Conservation (phyloP, 2,797 vertebrate species). For the Onychomys torridus region DNA sequence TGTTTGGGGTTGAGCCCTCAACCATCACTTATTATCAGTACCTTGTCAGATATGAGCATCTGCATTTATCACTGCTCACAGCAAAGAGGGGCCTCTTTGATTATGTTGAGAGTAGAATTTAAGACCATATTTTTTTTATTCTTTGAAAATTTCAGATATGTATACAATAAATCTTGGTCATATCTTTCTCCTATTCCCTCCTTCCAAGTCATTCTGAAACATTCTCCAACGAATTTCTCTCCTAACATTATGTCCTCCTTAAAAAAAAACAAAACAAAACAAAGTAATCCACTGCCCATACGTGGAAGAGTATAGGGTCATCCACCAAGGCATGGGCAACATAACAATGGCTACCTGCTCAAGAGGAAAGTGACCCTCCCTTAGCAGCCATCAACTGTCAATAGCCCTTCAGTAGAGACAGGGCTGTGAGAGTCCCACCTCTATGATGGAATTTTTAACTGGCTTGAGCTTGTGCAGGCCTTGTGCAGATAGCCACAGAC, state of each 20-base stretch:
- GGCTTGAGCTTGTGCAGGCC: background rate
- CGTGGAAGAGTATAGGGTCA: background rate
- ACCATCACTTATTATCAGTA: background rate
- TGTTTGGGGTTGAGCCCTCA: background rate
- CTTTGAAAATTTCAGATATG: background rate
- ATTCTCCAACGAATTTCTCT: background rate
- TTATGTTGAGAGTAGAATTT: background rate
- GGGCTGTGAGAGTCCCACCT: background rate
- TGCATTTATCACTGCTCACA: background rate
- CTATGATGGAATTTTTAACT: background rate
- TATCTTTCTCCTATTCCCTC: background rate
- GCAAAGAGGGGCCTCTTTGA: background rate
- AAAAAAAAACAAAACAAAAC: background rate
- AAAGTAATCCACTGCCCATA: background rate
- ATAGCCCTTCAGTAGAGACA: background rate
- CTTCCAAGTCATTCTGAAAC: background rate
- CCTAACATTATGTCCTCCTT: background rate
- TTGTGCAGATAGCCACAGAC: background rate
- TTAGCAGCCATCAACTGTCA: background rate
- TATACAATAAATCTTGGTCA: background rate
- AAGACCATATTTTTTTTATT: background rate
- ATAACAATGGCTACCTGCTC: background rate
- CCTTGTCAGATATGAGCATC: background rate
- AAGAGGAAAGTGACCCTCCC: background rate
- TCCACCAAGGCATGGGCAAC: background rate